These are phyloP conservation scores for Pocillopora damicornis DNA, from an alignment of 64 coral and sea anemone species.

Conservation along the genomic window DNA sequence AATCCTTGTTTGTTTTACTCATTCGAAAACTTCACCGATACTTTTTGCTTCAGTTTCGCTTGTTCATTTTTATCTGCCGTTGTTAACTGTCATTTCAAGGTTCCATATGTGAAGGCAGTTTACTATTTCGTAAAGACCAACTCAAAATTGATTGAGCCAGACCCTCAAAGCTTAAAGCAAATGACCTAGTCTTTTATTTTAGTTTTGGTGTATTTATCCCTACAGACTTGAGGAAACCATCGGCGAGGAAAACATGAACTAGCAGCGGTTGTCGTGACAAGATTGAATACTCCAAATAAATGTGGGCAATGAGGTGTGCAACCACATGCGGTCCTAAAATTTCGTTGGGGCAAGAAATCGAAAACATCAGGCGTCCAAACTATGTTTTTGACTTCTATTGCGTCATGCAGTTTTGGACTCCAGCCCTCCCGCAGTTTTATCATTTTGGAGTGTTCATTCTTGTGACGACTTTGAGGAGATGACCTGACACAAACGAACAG, in stretches of 20 bases:
- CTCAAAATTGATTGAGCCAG: too few species aligned
- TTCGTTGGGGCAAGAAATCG: too few species aligned
- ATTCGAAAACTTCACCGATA: too few species aligned
- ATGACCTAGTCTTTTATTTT: not conserved
- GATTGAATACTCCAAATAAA: not conserved
- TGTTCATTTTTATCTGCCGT: too few species aligned
- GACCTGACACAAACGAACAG: not conserved
- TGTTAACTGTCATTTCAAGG: too few species aligned
- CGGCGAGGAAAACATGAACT: not conserved
- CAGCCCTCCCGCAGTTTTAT: not conserved
- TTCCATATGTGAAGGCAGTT: too few species aligned
- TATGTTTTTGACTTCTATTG: not conserved
- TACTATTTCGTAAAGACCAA: too few species aligned
- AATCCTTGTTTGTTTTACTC: too few species aligned
- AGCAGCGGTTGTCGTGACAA: not conserved
- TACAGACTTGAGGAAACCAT: slow-evolving; percentile 5
- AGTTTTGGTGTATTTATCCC: not conserved
- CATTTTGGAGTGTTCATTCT: not conserved
- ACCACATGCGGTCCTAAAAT: too few species aligned
- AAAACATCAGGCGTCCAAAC: not conserved
- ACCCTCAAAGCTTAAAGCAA: too few species aligned
- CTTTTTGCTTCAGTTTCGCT: too few species aligned
- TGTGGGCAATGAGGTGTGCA: not conserved
- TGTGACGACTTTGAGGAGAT: not conserved
- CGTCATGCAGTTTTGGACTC: not conserved